Conservation (phyloP, 2,113 vertebrate species). For the Brevimyrus niger region DNA sequence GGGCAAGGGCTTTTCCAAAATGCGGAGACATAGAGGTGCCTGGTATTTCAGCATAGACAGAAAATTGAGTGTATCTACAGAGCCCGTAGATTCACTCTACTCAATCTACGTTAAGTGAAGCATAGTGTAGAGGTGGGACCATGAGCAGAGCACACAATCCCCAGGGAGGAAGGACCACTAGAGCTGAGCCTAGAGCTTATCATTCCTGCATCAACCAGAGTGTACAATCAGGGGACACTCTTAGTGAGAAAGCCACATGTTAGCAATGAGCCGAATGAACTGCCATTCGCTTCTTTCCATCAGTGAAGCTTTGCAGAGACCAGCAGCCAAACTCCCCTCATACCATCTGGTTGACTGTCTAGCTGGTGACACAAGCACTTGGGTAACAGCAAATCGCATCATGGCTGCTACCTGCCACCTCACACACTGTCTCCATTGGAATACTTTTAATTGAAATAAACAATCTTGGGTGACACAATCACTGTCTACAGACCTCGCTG, state of each 20-base stretch:
- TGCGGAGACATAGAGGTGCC: not conserved
- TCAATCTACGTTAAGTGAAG: conserved; percentile 17
- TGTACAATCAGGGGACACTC: not conserved
- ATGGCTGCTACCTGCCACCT: not conserved
- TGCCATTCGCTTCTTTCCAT: not conserved
- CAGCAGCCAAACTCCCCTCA: not conserved
- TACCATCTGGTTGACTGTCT: not conserved
- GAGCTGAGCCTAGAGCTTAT: not conserved
- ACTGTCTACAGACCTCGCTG: not conserved
- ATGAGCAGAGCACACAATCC: not conserved
- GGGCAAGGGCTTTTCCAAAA: not conserved
- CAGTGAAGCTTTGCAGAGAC: not conserved
- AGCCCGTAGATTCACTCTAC: conserved; percentile 9
- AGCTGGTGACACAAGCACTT: not conserved
- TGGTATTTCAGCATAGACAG: conserved; percentile 6
- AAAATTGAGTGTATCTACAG: conserved; percentile 15
- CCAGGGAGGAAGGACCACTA: conserved; percentile 8
- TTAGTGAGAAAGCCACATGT: not conserved
- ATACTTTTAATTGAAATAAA: not conserved
- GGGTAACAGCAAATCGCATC: not conserved
- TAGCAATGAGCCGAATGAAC: not conserved
- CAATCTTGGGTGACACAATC: not conserved
- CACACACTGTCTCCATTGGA: not conserved
- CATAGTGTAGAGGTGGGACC: not conserved
- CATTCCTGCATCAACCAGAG: not conserved